phyloP scores from a whole-genome alignment of 2,888 invertebrate species.

The Orthosia gothica region DNA sequence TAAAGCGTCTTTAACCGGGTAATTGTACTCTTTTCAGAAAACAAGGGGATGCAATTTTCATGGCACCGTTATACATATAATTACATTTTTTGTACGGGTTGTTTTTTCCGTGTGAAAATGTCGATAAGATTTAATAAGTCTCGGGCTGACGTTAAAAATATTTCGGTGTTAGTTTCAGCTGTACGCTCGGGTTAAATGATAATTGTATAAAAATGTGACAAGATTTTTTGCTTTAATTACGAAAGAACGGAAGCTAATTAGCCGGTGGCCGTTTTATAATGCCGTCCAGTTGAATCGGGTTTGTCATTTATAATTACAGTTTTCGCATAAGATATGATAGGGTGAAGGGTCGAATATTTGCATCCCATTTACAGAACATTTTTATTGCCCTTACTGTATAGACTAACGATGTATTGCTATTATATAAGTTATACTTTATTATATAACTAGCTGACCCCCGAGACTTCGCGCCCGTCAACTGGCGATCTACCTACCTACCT shows the following conservation, averaged over 20 bases:
- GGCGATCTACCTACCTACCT: too few species aligned
- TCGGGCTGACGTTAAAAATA: conserved; percentile 61
- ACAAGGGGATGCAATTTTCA: conserved; percentile 83
- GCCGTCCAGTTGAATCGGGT: conserved; percentile 8
- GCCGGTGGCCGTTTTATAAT: conserved; percentile 20
- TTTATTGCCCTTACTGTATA: too few species aligned
- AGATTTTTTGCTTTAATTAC: conserved; percentile 46
- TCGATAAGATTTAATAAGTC: conserved; percentile 67
- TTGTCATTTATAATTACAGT: background rate
- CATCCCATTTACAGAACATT: too few species aligned
- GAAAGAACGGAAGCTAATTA: conserved; percentile 51
- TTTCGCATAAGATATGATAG: background rate
- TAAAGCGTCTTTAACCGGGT: conserved; percentile 77
- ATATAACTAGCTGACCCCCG: too few species aligned
- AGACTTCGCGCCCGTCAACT: too few species aligned
- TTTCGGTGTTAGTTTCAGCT: conserved; percentile 56
- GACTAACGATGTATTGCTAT: too few species aligned
- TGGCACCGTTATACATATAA: conserved; percentile 70
- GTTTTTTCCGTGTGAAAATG: conserved; percentile 51
- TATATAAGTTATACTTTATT: too few species aligned
- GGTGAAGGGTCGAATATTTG: too few species aligned
- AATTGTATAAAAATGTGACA: conserved; percentile 60
- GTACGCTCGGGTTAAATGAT: conserved; percentile 49
- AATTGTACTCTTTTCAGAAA: conserved; percentile 79
- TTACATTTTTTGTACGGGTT: conserved; percentile 52